A percentile compares a stretch with the other conserved stretches of the same genome.
phyloP scores from a whole-genome alignment of 2,888 invertebrate genomes.

The Watsonalla binaria region DNA sequence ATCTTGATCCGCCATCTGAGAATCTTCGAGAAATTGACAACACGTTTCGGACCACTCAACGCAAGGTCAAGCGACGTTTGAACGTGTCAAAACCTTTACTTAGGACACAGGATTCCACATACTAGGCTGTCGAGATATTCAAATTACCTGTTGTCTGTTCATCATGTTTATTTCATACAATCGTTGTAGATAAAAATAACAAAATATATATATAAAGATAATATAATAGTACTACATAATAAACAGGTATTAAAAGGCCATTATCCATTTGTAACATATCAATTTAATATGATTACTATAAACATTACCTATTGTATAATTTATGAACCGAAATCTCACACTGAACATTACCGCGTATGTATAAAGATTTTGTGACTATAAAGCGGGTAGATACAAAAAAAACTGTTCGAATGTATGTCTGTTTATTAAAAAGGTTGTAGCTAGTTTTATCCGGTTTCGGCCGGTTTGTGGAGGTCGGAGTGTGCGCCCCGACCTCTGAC shows the following conservation, averaged over 20 bases:
- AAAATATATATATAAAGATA: constrained; percentile 22
- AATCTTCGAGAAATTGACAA: no score
- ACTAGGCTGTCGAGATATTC: constrained; percentile 21
- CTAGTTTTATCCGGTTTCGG: constrained; percentile 19
- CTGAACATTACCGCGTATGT: constrained; percentile 43
- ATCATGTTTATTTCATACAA: constrained; percentile 55
- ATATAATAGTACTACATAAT: constrained; percentile 28
- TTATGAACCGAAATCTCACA: constrained; percentile 60
- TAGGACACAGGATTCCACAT: not conserved
- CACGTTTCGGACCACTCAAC: no score
- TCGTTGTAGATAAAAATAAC: constrained; percentile 36
- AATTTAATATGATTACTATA: constrained; percentile 75
- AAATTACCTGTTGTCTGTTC: constrained; percentile 36
- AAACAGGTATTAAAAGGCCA: constrained; percentile 64
- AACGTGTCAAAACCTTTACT: no score
- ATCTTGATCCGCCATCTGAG: no score
- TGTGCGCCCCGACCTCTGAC: constrained; percentile 47
- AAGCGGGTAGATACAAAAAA: constrained; percentile 52
- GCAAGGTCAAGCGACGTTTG: no score
- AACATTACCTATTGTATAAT: constrained; percentile 73
- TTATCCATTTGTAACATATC: constrained; percentile 70
- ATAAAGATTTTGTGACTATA: constrained; percentile 38
- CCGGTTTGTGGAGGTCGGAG: constrained; percentile 43
- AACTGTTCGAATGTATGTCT: constrained; percentile 35
- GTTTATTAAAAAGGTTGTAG: constrained; percentile 36